Evolutionary conservation across 2,113 vertebrate genomes (phyloP), one percentile per base, ranked within the genome.

Genomic region (Bothrops jararaca): DNA sequence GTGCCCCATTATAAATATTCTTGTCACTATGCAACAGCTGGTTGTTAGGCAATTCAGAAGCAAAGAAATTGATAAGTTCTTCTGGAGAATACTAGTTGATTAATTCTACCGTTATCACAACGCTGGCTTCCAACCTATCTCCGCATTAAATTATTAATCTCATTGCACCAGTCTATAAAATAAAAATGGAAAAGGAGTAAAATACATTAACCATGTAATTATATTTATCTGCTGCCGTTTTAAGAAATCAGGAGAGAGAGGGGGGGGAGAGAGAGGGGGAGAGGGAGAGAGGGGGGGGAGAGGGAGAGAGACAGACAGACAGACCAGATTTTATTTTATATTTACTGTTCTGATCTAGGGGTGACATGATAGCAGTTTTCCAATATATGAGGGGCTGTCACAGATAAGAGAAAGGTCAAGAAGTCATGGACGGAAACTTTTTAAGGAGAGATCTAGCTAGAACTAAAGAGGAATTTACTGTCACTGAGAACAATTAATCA

Each of bases 41-140:
- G 42, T 48, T 94, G 94, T 90, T 92, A 95, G 92, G 91, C 88
- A 56, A 90, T 86, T 95, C 92, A 93, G 86, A 93, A 94, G 64
- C 69, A 94, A 88, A 92, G 60, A 92, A 53, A 54, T 42, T 89
- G 64, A 60, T 94, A 91, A 90, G 5, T 91, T 96, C 57, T 74
- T 86, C 52, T 39, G 54, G 92, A 0, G 18, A 93, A 96, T 93
- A 50, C 1, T 10, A 96, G 34, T 10, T 89, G 93, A 94, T 91
- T 93, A 94, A 80, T 92, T 92, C 90, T 86, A 64, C 4, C 42
- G 69, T 34, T 94, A 88, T 90, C 90, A 95, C 50, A 80, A 90
- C 89, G 26, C 48, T 87, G 90, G 85, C 85, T 95, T 0, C 80
- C 95, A 96, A 91, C 88, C 8, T 12, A 12, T 94, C 87, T 92